Conservation (phyloP, 2,888 invertebrate genomes). For the Tipula vernalis region DNA sequence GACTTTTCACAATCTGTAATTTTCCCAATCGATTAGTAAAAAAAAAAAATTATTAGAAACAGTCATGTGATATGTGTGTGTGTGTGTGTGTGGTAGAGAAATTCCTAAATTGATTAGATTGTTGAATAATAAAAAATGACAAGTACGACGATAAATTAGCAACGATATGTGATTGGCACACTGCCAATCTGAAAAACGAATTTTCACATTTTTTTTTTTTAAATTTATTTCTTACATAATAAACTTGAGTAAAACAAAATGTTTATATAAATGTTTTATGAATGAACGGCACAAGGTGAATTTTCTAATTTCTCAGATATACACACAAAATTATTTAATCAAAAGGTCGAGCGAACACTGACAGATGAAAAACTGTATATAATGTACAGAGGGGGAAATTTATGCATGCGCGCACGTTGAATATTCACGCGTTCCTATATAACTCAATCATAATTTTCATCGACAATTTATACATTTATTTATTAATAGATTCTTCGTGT, state of each 20-base stretch:
- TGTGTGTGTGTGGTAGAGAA: not conserved
- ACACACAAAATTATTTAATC: not conserved
- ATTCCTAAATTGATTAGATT: not conserved
- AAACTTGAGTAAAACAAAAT: not conserved
- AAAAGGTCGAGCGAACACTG: not conserved
- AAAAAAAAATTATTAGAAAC: not conserved
- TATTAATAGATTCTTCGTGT: not conserved
- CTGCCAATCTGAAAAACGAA: not conserved
- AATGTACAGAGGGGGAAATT: not conserved
- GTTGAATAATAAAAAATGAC: not conserved
- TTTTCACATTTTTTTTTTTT: not conserved
- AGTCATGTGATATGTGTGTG: not conserved
- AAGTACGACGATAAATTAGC: not conserved
- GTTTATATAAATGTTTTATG: not conserved
- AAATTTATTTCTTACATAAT: too few species aligned
- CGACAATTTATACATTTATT: not conserved
- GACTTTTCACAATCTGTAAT: not conserved
- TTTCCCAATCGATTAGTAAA: not conserved
- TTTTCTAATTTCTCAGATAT: not conserved
- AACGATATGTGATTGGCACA: not conserved
- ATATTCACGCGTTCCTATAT: not conserved
- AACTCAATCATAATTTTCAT: not conserved
- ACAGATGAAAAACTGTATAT: not conserved
- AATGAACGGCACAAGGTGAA: not conserved
- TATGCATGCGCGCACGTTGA: not conserved